Percentiles rank a stretch among this genome's conserved stretches.
Conservation (phyloP, 2,113 vertebrate genomes). For the Pseudonaja textilis region DNA sequence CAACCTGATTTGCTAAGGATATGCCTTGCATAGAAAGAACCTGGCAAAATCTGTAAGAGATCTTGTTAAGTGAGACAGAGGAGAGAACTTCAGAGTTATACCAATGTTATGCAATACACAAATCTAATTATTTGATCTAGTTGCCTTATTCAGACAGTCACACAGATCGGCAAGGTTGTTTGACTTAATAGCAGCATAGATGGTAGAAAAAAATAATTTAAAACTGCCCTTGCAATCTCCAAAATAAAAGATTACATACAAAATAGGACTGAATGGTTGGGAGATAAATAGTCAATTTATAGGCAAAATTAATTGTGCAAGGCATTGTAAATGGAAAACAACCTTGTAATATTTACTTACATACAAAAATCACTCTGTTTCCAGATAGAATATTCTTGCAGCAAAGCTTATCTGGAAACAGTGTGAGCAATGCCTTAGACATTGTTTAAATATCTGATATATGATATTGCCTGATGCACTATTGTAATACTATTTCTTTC, state of each 20-base stretch:
- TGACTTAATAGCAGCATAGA: conserved; percentile 6
- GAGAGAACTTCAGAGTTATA: not conserved
- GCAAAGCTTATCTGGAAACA: conserved; percentile 25
- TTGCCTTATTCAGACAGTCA: not conserved
- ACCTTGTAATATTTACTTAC: conserved; percentile 32
- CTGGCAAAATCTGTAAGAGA: not conserved
- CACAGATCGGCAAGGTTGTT: conserved; percentile 2
- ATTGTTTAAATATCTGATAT: conserved; percentile 8
- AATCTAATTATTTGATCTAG: not conserved
- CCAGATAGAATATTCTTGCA: conserved; percentile 7
- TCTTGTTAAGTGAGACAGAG: not conserved
- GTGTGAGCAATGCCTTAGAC: not conserved
- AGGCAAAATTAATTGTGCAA: conserved; percentile 18
- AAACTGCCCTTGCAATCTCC: not conserved
- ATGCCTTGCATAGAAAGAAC: not conserved
- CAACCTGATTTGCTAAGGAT: not conserved
- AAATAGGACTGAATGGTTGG: conserved; percentile 7
- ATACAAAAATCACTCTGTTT: conserved; percentile 20
- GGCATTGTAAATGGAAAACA: conserved; percentile 43
- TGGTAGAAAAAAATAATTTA: not conserved
- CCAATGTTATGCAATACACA: not conserved
- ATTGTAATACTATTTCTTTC: not conserved
- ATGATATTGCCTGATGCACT: not conserved
- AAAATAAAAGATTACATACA: conserved; percentile 16
- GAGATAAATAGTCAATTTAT: conserved; percentile 22